Base-by-base conservation (phyloP, 2,113 vertebrate species). In the Tretioscincus oriximinensis region DNA sequence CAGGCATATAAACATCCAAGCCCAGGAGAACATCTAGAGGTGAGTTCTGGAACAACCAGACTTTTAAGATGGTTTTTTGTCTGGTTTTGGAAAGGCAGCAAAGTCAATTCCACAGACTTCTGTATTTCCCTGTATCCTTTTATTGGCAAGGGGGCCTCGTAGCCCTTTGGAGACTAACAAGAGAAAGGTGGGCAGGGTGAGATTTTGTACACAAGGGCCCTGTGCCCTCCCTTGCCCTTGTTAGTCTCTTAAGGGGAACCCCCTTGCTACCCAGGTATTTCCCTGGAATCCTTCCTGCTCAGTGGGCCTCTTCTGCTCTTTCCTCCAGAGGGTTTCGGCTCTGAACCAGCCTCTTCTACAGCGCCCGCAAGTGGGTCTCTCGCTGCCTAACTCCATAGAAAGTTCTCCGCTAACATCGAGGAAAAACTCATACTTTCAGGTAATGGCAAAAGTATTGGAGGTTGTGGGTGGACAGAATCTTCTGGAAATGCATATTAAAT, bases 11-110 rank as follows among this genome's bases (percentile, higher is more conserved):
- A 58, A 0, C 4, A 61, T 0, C 41, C 2, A 0, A 35, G 1
- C 28, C 72, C 76, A 84, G 69, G 81, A 88, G 72, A 1, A 51
- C 83, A 4, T 1, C 69, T 65, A 58, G 90, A 94, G 95, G 94
- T 95, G 49, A 90, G 93, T 80, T 7, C 18, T 7, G 49, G 24
- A 11, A 28, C 70, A 58, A 4, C 1, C 16, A 41, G 1, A 64
- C 31, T 80, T 60, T 24, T 1, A 0, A 60, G 68, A 51, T n/a
- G 22, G 51, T 6, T 54, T 54, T 54, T 11, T 54, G 3, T 54
- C 51, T 54, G 51, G 10, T 54, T 14, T 14, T 54, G 51, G 12
- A 54, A 54, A 54, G 51, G 2, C 16, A 14, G 51, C 51, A 54
- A 54, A 54, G 51, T 14, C 3, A 3, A 54, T 54, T 54, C 12